Conservation (phyloP, 2,888 invertebrate species). For the Nasonovia ribisnigri region DNA sequence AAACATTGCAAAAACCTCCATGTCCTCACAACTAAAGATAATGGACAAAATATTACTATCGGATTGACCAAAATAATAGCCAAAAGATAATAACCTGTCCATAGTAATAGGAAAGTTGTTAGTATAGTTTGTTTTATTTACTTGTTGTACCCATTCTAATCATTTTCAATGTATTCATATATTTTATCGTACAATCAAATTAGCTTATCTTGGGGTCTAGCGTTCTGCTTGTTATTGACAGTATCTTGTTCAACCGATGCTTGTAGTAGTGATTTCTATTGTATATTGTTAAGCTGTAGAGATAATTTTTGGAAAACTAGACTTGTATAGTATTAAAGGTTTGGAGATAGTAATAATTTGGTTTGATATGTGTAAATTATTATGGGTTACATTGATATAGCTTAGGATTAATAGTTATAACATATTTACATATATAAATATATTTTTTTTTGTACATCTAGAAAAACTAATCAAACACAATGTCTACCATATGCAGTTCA, state of each 20-base stretch:
- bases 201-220: no score
- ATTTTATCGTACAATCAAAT: no score
- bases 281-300: neutral
- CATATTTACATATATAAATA: neutral
- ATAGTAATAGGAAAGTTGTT: no score
- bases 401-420: neutral
- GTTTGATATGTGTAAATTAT: neutral
- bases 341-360: neutral
- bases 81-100: no score
- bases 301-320: neutral
- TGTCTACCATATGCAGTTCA: slow-evolving; percentile 16
- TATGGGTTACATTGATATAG: neutral
- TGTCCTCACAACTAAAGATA: no score
- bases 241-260: neutral
- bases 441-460: neutral
- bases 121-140: no score
- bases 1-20: no score
- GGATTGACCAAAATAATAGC: no score
- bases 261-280: neutral
- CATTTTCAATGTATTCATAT: no score
- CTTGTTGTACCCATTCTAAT: no score
- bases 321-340: neutral
- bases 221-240: neutral
- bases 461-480: neutral
- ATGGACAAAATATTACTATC: no score